Conservation (phyloP, 2,113 vertebrate genomes). For the Tricholaema leucomelas region DNA sequence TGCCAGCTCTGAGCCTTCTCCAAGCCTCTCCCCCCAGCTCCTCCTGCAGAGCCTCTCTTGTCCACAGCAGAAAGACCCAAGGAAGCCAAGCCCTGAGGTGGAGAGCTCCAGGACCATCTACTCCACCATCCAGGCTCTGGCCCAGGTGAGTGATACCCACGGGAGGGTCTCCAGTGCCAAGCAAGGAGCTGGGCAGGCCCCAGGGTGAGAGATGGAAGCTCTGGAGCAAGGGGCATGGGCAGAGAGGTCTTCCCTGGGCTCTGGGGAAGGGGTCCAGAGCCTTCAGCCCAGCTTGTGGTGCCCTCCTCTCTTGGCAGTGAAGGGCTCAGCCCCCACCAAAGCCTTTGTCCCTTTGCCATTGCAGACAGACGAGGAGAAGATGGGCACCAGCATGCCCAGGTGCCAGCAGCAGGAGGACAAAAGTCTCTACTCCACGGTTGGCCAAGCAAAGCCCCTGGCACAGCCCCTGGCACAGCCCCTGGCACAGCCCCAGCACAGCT, state of each 20-base stretch:
- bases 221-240: accelerated
- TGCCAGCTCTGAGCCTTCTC: background rate
- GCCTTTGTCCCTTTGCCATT: background rate
- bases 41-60: accelerated
- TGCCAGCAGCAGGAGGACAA: background rate
- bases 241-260: background rate
- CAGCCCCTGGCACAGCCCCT: no score
- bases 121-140: accelerated
- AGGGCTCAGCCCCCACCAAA: accelerated
- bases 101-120: background rate
- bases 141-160: background rate
- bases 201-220: accelerated
- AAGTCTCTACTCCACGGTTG: accelerated
- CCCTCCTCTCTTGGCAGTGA: accelerated
- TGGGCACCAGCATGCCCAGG: accelerated
- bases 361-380: background rate
- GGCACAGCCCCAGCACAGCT: accelerated
- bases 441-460: background rate
- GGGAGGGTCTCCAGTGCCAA: background rate
- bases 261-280: background rate
- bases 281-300: accelerated
- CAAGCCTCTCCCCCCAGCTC: no score
- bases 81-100: accelerated
- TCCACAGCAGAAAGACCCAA: accelerated
- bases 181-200: background rate